Evolutionary conservation across 2,888 invertebrate genomes (phyloP).

Genomic region (Bellardia pandia): DNA sequence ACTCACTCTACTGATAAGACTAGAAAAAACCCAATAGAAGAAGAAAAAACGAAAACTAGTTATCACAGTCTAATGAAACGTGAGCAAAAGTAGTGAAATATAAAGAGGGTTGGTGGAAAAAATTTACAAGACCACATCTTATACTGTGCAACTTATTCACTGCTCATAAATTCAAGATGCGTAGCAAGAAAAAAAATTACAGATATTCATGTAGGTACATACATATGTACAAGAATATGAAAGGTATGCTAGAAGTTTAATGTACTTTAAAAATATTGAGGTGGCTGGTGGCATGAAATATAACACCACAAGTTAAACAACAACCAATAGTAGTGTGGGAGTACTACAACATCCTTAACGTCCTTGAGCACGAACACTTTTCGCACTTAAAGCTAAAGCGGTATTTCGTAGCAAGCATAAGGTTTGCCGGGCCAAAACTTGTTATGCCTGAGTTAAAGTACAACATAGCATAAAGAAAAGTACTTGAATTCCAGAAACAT

Average conservation of each 20-base stretch:
- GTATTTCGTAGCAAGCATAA: slow-evolving; percentile 23
- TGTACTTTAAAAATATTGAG: slow-evolving; percentile 60
- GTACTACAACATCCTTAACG: slow-evolving; percentile 60
- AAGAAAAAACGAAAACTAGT: slow-evolving; percentile 32
- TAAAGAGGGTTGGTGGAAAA: slow-evolving; percentile 18
- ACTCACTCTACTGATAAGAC: slow-evolving; percentile 62
- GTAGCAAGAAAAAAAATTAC: slow-evolving; percentile 47
- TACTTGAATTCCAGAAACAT: slow-evolving; percentile 70
- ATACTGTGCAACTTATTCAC: slow-evolving; percentile 2
- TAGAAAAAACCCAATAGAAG: slow-evolving; percentile 1
- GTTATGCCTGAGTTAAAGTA: slow-evolving; percentile 66
- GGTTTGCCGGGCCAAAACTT: slow-evolving; percentile 6
- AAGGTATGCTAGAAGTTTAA: slow-evolving; percentile 58
- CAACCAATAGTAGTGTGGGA: slow-evolving; percentile 16
- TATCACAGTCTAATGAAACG: slow-evolving; percentile 45
- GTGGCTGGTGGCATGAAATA: slow-evolving; percentile 35
- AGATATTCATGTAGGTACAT: background rate
- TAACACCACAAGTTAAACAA: slow-evolving; percentile 34
- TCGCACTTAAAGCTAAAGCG: slow-evolving; percentile 67
- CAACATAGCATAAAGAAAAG: slow-evolving; percentile 47
- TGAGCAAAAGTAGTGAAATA: background rate
- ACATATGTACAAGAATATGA: slow-evolving; percentile 9
- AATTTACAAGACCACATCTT: slow-evolving; percentile 53
- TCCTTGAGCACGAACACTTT: slow-evolving; percentile 76
- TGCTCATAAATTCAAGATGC: slow-evolving; percentile 73